These are phyloP conservation scores for Pseudomyrmex gracilis DNA, from an alignment of 1,140 invertebrate genomes.

Conservation along the genomic window DNA sequence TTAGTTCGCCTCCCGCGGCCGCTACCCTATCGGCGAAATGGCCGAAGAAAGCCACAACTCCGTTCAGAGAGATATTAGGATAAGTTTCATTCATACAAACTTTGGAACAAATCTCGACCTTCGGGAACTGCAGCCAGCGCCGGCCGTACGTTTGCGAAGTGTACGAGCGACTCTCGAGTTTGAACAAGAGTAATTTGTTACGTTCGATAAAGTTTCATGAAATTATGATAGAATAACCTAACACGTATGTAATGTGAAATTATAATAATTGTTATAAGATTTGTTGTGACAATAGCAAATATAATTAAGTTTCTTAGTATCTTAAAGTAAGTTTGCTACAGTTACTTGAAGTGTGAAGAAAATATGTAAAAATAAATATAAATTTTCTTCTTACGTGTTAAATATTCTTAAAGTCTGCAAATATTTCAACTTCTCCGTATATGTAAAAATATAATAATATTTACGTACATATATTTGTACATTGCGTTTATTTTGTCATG, in stretches of 20 bases:
- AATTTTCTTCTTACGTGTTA: background rate
- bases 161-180: conserved; percentile 63
- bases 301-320: background rate
- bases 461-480: background rate
- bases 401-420: background rate
- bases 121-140: conserved; percentile 68
- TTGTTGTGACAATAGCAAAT: background rate
- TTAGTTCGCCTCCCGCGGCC: conserved; percentile 69
- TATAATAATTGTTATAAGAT: background rate
- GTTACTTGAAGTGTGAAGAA: too few species aligned
- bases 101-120: conserved; percentile 81
- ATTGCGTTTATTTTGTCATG: background rate
- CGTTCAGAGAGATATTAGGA: conserved; percentile 79
- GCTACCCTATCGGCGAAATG: conserved; percentile 60
- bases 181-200: conserved; percentile 51
- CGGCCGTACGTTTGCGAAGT: conserved; percentile 37
- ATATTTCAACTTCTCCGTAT: background rate
- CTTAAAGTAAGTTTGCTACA: background rate
- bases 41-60: conserved; percentile 68
- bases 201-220: background rate
- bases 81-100: conserved; percentile 82
- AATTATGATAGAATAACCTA: background rate
- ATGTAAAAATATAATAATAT: background rate
- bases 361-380: background rate
- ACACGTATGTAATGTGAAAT: background rate